Evolutionary conservation across 1,140 invertebrate genomes (phyloP), one percentile per base, ranked within the genome.

Genomic region (Aplysia californica): DNA sequence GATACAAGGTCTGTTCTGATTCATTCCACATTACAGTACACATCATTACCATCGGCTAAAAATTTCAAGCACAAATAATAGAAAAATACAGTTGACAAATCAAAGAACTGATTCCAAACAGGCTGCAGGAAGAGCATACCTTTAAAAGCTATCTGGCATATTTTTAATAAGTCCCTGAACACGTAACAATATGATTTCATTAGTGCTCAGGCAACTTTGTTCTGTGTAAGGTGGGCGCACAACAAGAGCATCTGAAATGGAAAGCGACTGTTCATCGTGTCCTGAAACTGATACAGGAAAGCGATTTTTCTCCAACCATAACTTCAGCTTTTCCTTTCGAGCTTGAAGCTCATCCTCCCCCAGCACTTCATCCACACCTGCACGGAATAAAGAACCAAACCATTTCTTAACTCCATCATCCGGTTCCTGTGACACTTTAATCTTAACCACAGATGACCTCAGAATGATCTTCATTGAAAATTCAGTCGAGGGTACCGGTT

Each of bases 91-190:
- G 26, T 55, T 5, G 61, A 36, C 41, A 70, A 66, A 85, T 84
- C 82, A 87, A 20, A 83, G 74, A 38, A 85, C 80, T 59, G 85
- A 79, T 78, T 87, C 85, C 66, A 79, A 21, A 58, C n/a, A n/a
- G n/a, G n/a, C n/a, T n/a, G n/a, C n/a, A n/a, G n/a, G n/a, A n/a
- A n/a, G n/a, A n/a, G n/a, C n/a, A n/a, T n/a, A n/a, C n/a, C n/a
- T n/a, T n/a, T n/a, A n/a, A n/a, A n/a, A n/a, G n/a, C n/a, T n/a
- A n/a, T n/a, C n/a, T n/a, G 88, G 88, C 86, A 89, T 89, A 58
- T 83, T 86, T 80, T 87, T 87, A 41, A 89, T 85, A 3, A 89
- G 77, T 58, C 84, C 87, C 73, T 89, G 87, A 75, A 89, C 87
- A 77, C 85, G 85, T 20, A 86, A 85, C 18, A 89, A 77, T 64